These are phyloP conservation scores for Phrynocephalus vlangalii DNA, from an alignment of 2,797 vertebrate species.

Conservation along the genomic window DNA sequence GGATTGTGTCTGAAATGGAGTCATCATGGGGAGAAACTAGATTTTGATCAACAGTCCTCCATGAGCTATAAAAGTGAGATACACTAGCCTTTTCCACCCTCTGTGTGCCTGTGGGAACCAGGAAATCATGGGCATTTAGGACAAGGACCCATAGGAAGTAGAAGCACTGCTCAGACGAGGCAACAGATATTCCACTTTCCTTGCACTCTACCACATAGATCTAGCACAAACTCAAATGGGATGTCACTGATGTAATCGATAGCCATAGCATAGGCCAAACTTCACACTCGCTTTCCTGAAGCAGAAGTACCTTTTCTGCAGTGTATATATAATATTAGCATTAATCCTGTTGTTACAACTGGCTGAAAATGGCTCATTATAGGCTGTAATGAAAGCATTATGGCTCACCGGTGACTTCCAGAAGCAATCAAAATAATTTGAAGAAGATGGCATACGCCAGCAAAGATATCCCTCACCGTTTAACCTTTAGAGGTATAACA, in stretches of 20 bases:
- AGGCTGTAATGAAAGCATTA: background rate
- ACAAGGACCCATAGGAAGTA: too few species aligned
- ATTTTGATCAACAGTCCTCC: background rate
- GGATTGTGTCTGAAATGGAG: too few species aligned
- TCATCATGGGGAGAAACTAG: too few species aligned
- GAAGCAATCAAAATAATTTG: constrained; percentile 46
- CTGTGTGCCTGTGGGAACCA: too few species aligned
- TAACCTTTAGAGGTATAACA: background rate
- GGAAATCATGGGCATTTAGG: too few species aligned
- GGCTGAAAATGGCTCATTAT: background rate
- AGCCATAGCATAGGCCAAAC: background rate
- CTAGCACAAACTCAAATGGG: too few species aligned
- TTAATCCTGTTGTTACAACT: background rate
- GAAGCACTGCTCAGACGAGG: too few species aligned
- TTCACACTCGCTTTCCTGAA: background rate
- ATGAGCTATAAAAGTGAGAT: background rate
- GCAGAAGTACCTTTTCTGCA: background rate
- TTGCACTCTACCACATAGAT: background rate
- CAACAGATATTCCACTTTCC: too few species aligned
- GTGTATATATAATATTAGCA: background rate
- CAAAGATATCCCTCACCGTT: constrained; percentile 21
- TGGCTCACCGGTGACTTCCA: background rate
- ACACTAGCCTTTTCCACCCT: background rate
- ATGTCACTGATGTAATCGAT: background rate
- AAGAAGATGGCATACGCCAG: constrained; percentile 33